Base-by-base conservation (phyloP, 2,888 invertebrate genomes). In the Eristalis arbustorum region DNA sequence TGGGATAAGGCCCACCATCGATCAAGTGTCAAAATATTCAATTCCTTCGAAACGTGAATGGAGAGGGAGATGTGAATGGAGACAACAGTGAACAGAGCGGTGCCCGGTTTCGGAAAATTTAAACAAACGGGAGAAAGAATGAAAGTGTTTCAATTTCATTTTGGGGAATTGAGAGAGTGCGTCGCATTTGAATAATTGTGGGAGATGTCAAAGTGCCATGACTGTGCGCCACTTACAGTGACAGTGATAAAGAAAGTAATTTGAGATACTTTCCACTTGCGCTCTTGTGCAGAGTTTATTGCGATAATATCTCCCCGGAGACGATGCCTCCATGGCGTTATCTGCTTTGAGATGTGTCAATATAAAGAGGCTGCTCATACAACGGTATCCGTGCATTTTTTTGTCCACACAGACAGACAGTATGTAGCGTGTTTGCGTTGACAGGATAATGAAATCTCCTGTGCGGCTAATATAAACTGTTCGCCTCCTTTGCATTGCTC, bases 181-280 rank as follows among this genome's bases (percentile, higher is more conserved):
- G 82, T 83, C 74, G 82, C 71, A 87, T 87, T 87, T 87, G 87
- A 87, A 83, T 87, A 87, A 83, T 87, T 87, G 83, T 14, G 37
- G 25, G 78, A 49, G 62, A 83, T 87, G 87, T 87, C 75, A 83
- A 71, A 10, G 77, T 67, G 66, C 63, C 59, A 80, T 14, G 68
- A 62, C 68, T 76, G 72, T 84, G 75, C 57, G 76, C 84, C 76
- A 87, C 87, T 87, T 75, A 83, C 88, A 74, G 69, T 84, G 88
- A 84, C 88, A 88, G 79, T 88, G 88, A 88, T 88, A 88, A 84
- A 88, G 88, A 84, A 88, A 88, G 88, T 88, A 88, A 88, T 88
- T 84, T 88, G 88, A 88, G 88, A 88, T 84, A 56, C 83, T 79
- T 87, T 87, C 72, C 75, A 87, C 87, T 83, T 75, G 78, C 64